Evolutionary conservation across 1,140 invertebrate genomes (phyloP).

Genomic region (Zaprionus vittiger): DNA sequence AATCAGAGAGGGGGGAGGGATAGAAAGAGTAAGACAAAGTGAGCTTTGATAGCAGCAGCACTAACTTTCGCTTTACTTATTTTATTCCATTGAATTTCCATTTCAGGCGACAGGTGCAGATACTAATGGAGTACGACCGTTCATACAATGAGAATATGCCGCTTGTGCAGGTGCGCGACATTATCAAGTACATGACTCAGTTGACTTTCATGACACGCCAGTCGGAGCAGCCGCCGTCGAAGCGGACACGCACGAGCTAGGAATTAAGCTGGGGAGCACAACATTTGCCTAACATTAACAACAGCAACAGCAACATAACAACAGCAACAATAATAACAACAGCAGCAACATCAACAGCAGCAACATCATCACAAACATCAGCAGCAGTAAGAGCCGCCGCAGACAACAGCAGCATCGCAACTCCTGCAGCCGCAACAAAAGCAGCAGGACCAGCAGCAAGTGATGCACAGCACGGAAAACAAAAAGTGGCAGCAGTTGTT

Average conservation of each 20-base stretch:
- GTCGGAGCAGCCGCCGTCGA: slow-evolving; percentile 79
- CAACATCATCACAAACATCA: slow-evolving; percentile 27
- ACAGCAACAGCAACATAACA: slow-evolving; percentile 34
- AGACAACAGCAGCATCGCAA: slow-evolving; percentile 28
- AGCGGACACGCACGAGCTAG: slow-evolving; percentile 84
- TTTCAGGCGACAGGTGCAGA: slow-evolving; percentile 89
- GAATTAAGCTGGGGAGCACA: slow-evolving; percentile 84
- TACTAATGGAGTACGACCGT: slow-evolving; percentile 90
- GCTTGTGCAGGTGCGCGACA: slow-evolving; percentile 91
- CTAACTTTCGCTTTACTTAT: background rate
- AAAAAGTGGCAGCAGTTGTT: slow-evolving; percentile 24
- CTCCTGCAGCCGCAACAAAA: slow-evolving; percentile 6
- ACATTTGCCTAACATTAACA: slow-evolving; percentile 68
- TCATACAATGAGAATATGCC: slow-evolving; percentile 88
- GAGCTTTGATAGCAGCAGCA: background rate
- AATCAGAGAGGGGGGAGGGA: too few relatives aligned
- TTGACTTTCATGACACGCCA: slow-evolving; percentile 90
- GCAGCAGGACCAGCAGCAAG: background rate
- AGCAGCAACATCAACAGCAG: slow-evolving; percentile 32
- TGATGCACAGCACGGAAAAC: slow-evolving; percentile 26
- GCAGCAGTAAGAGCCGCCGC: background rate
- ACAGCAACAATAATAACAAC: slow-evolving; percentile 15
- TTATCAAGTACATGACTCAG: slow-evolving; percentile 94
- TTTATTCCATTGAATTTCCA: slow-evolving; percentile 70
- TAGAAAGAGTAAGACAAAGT: too few relatives aligned